Percentiles rank a stretch among this genome's conserved stretches.
phyloP scores from a whole-genome alignment of 2,888 invertebrate species.

The Lasioglossum calceatum region DNA sequence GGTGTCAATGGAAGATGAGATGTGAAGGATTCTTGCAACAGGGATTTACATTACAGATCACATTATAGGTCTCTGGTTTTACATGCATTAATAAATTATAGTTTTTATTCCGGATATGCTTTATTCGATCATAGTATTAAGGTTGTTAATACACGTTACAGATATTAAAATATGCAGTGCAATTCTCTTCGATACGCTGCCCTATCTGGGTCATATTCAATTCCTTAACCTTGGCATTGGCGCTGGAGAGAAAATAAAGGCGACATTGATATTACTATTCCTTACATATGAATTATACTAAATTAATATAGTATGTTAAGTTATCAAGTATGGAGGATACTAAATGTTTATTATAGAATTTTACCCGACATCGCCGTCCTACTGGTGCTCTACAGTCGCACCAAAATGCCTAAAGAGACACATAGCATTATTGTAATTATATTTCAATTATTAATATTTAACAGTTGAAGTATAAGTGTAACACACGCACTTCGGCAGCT shows the following conservation, averaged over 20 bases:
- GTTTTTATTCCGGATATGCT: not conserved
- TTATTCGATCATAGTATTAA: not conserved
- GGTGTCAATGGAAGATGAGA: too few species aligned
- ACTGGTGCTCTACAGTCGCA: not conserved
- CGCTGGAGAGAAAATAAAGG: not conserved
- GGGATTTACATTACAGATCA: too few species aligned
- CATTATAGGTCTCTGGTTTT: not conserved
- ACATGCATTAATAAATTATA: not conserved
- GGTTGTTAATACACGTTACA: not conserved
- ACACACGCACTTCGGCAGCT: not conserved
- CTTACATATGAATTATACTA: not conserved
- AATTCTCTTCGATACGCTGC: not conserved
- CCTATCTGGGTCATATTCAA: not conserved
- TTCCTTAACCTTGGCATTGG: not conserved
- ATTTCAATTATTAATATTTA: not conserved
- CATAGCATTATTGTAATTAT: not conserved
- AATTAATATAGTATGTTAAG: not conserved
- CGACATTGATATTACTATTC: not conserved
- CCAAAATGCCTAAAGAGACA: not conserved
- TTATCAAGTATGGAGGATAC: too few species aligned
- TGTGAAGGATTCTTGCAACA: too few species aligned
- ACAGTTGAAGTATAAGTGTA: not conserved
- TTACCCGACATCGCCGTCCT: not conserved
- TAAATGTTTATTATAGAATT: not conserved
- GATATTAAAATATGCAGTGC: too few species aligned